These are phyloP conservation scores for Limnothrissa miodon DNA, from an alignment of 2,113 vertebrate genomes.

Conservation along the genomic window DNA sequence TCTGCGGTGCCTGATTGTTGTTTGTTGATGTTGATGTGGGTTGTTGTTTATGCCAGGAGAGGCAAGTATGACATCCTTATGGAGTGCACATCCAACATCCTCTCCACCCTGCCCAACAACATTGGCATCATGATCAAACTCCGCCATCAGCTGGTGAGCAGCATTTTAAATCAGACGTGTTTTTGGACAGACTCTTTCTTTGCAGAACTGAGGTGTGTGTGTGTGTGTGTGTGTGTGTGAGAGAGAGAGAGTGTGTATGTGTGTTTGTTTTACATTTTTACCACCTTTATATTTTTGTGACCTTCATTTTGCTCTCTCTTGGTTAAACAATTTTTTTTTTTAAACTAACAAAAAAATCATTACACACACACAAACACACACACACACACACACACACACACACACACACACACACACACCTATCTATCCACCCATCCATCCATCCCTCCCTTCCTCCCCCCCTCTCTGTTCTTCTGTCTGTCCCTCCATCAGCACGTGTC, in stretches of 20 bases:
- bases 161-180: background rate
- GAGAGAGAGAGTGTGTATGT: slow-evolving; percentile 18
- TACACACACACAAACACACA: too few species aligned
- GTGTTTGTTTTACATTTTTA: background rate
- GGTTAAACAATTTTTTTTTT: background rate
- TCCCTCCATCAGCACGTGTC: slow-evolving; percentile 71
- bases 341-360: too few species aligned
- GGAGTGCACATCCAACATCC: slow-evolving; percentile 80
- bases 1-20: too few species aligned
- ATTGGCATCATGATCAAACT: slow-evolving; percentile 73
- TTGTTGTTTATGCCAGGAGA: slow-evolving; percentile 69
- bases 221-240: background rate
- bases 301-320: background rate
- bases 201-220: too few species aligned
- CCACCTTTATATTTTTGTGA: too few species aligned
- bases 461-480: slow-evolving; percentile 1
- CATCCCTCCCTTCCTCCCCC: background rate
- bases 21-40: background rate
- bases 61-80: slow-evolving; percentile 91
- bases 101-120: slow-evolving; percentile 72
- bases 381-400: too few species aligned
- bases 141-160: slow-evolving; percentile 82
- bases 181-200: background rate
- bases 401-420: too few species aligned
- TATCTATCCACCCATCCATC: background rate